Evolutionary conservation across 2,888 invertebrate species (phyloP).

Genomic region (Galeruca laticollis): DNA sequence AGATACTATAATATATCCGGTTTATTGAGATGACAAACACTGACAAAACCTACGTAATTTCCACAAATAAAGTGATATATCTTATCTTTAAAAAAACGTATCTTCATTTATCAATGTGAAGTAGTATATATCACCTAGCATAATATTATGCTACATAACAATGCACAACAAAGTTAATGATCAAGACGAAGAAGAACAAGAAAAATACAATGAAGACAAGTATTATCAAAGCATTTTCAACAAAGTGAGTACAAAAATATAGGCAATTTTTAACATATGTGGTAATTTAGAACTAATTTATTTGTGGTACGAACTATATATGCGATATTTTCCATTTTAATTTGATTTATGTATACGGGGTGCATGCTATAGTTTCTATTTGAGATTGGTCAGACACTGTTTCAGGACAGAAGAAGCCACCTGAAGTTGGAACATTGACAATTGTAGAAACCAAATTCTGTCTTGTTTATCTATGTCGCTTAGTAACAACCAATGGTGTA

Average conservation of each 20-base stretch:
- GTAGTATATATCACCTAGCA: neutral
- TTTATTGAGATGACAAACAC: neutral
- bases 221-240: conserved; percentile 40
- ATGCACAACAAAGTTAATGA: conserved; percentile 5
- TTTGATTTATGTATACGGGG: too few relatives aligned
- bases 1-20: neutral
- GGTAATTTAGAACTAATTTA: neutral
- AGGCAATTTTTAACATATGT: neutral
- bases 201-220: conserved; percentile 20
- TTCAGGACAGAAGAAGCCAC: too few relatives aligned
- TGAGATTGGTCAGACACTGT: too few relatives aligned
- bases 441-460: too few relatives aligned
- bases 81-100: neutral
- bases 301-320: too few relatives aligned
- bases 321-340: too few relatives aligned
- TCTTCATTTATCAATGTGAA: neutral
- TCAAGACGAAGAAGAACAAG: neutral
- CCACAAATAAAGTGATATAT: conserved; percentile 12
- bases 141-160: neutral
- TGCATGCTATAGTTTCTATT: too few relatives aligned
- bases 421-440: too few relatives aligned
- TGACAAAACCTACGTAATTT: neutral
- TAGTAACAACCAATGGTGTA: too few relatives aligned
- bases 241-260: conserved; percentile 37
- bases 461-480: too few relatives aligned